These are phyloP conservation scores for Emydura subglobosa DNA, from an alignment of 2,113 vertebrate genomes.

Conservation along the genomic window DNA sequence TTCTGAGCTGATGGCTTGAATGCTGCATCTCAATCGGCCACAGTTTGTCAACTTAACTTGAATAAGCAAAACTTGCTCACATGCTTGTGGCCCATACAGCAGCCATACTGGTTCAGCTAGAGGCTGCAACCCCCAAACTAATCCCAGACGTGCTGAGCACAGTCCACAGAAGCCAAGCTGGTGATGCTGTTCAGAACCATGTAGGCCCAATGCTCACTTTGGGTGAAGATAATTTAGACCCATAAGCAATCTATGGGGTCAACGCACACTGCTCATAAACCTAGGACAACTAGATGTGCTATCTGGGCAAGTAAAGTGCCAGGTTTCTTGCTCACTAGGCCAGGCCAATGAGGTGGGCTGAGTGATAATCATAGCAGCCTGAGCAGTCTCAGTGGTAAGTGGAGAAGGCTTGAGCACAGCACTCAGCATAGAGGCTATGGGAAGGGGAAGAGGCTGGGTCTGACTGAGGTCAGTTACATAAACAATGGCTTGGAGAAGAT, in stretches of 20 bases:
- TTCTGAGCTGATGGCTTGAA: neutral
- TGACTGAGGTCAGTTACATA: too few species aligned
- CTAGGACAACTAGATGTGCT: neutral
- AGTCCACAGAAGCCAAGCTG: neutral
- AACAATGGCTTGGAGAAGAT: neutral
- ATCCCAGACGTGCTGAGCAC: neutral
- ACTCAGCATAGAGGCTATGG: neutral
- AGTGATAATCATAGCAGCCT: fast-evolving
- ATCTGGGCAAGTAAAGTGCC: fast-evolving
- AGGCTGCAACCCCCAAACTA: neutral
- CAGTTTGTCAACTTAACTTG: neutral
- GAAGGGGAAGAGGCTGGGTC: neutral
- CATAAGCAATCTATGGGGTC: neutral
- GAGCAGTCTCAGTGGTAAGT: neutral
- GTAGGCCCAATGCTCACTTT: fast-evolving
- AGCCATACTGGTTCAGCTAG: neutral
- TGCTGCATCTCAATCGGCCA: neutral
- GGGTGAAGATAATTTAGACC: neutral
- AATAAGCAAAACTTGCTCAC: neutral
- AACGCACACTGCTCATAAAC: neutral
- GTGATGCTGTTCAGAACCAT: neutral
- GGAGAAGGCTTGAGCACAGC: neutral
- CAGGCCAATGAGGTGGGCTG: neutral
- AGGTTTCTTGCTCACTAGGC: neutral
- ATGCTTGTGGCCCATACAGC: neutral